A percentile compares a stretch with the other conserved stretches of the same genome.
These are phyloP conservation scores for Acleris laterana DNA, from an alignment of 2,888 invertebrate species.

Conservation along the genomic window DNA sequence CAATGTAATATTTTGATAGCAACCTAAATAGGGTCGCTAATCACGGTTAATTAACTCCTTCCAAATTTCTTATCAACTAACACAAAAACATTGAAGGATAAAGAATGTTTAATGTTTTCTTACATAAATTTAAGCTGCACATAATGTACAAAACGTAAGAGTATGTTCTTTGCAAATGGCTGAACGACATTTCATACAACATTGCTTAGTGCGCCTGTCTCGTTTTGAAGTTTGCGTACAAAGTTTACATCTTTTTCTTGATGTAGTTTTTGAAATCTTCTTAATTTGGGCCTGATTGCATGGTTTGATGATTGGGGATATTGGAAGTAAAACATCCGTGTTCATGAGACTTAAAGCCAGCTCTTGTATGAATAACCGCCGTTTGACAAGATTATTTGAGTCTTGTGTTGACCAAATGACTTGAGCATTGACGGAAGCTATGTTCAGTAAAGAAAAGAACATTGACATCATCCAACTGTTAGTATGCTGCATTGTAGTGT, in stretches of 20 bases:
- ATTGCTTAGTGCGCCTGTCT: conserved; percentile 67
- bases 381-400: conserved; percentile 49
- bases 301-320: conserved; percentile 36
- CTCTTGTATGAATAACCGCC: conserved; percentile 67
- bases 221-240: conserved; percentile 61
- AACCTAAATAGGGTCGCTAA: too few species aligned
- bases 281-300: background rate
- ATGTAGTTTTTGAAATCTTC: conserved; percentile 20
- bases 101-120: too few species aligned
- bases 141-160: conserved; percentile 22
- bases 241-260: conserved; percentile 62
- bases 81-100: too few species aligned
- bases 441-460: conserved; percentile 72
- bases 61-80: too few species aligned
- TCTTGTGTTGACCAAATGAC: conserved; percentile 69
- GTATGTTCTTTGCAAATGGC: conserved; percentile 73
- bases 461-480: conserved; percentile 67
- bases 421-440: conserved; percentile 75
- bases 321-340: conserved; percentile 44
- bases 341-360: conserved; percentile 65
- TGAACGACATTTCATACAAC: conserved; percentile 66
- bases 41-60: too few species aligned
- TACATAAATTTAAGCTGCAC: background rate
- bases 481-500: conserved; percentile 59
- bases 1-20: too few species aligned